These are phyloP conservation scores for Corydoras maculifer DNA, from an alignment of 2,113 vertebrate genomes.

Conservation along the genomic window DNA sequence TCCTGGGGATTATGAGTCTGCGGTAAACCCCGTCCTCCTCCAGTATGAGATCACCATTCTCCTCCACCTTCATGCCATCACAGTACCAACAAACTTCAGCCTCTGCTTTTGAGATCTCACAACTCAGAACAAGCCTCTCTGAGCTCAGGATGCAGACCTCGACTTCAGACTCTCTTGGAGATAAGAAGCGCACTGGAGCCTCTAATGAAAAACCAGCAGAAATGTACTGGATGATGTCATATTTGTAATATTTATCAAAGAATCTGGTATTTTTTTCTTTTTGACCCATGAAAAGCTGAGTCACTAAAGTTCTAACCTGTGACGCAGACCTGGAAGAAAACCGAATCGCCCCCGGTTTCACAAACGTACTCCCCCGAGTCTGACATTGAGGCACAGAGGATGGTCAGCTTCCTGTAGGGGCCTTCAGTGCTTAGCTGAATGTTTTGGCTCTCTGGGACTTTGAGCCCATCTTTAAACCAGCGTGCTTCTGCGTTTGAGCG, in stretches of 20 bases:
- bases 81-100: constrained; percentile 75
- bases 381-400: constrained; percentile 53
- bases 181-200: constrained; percentile 66
- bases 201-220: constrained; percentile 57
- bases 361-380: constrained; percentile 82
- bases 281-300: too few species aligned
- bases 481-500: constrained; percentile 45
- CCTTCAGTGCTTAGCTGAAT: constrained; percentile 69
- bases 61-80: constrained; percentile 73
- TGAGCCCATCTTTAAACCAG: constrained; percentile 81
- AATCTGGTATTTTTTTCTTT: too few species aligned
- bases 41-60: constrained; percentile 55
- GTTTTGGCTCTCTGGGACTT: constrained; percentile 56
- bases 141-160: constrained; percentile 52
- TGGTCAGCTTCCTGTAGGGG: constrained; percentile 58
- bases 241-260: neutral
- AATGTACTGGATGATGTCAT: neutral
- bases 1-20: constrained; percentile 65
- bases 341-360: constrained; percentile 73
- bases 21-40: constrained; percentile 60
- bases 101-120: constrained; percentile 65
- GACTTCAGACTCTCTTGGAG: constrained; percentile 58
- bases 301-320: constrained; percentile 59
- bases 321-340: constrained; percentile 76
- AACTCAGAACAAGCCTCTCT: constrained; percentile 74